These are phyloP conservation scores for Mus spretus DNA, from an alignment of 2,797 vertebrate species.

Conservation along the genomic window DNA sequence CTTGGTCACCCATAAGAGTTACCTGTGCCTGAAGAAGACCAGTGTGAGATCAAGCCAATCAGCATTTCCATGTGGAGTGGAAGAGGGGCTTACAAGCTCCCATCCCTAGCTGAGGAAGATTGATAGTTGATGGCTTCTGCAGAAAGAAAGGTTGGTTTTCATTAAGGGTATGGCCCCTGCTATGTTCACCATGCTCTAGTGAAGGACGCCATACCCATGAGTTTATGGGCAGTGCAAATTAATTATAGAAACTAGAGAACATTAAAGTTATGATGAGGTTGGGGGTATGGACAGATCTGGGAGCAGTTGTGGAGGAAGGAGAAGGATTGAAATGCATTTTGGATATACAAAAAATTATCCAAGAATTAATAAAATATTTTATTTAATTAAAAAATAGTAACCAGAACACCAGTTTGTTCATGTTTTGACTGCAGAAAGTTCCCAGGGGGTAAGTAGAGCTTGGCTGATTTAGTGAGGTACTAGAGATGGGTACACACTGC, in stretches of 20 bases:
- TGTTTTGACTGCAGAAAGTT: neutral
- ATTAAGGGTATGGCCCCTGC: neutral
- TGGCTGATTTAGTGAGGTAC: neutral
- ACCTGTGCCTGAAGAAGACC: neutral
- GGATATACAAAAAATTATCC: neutral
- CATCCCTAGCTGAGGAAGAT: neutral
- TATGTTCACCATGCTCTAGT: neutral
- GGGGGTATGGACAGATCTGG: neutral
- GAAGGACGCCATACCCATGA: neutral
- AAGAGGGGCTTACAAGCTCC: neutral
- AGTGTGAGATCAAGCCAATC: neutral
- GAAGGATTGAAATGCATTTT: neutral
- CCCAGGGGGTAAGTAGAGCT: neutral
- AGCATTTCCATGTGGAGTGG: neutral
- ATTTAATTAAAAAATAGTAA: neutral
- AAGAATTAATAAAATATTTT: neutral
- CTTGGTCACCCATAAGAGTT: neutral
- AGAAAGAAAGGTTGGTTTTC: neutral
- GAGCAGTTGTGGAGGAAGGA: neutral
- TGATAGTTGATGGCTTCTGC: neutral
- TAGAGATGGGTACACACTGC: no score
- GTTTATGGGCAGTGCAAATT: neutral
- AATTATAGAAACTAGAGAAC: neutral
- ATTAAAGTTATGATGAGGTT: neutral
- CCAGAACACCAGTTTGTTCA: neutral